phyloP scores from a whole-genome alignment of 2,113 vertebrate genomes.

The Budorcas taxicolor region DNA sequence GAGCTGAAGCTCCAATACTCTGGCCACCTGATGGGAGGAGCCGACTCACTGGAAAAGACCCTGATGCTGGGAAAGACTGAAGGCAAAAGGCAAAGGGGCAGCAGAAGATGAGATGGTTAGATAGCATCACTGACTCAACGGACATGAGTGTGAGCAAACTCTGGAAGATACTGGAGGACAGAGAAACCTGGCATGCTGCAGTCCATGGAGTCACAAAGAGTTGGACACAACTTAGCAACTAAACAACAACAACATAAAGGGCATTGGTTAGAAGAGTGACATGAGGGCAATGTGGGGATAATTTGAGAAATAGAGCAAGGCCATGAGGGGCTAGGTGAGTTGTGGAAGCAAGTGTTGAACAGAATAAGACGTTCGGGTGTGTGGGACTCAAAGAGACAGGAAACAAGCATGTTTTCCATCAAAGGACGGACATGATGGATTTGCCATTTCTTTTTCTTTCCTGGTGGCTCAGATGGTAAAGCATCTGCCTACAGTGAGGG shows the following conservation, averaged over 20 bases:
- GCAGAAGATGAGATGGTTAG: background rate
- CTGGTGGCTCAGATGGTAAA: too few species aligned
- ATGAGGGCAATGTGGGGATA: background rate
- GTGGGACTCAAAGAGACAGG: too few species aligned
- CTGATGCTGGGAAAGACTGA: background rate
- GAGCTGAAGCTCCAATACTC: background rate
- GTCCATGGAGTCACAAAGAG: background rate
- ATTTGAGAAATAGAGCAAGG: background rate
- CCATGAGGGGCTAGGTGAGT: background rate
- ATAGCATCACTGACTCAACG: background rate
- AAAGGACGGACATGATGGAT: background rate
- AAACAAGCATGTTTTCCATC: background rate
- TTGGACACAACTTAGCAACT: background rate
- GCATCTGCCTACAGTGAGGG: too few species aligned
- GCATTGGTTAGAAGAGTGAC: background rate
- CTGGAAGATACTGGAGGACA: background rate
- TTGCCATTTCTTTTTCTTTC: background rate
- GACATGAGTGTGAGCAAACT: background rate
- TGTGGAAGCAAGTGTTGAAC: rapidly evolving
- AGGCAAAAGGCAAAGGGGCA: background rate
- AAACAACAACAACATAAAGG: background rate
- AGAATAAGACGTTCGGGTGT: too few species aligned
- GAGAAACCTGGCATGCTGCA: background rate
- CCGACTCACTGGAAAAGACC: background rate
- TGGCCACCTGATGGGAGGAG: background rate